Evolutionary conservation across 2,797 vertebrate species (phyloP).

Genomic region (Chelonia mydas): DNA sequence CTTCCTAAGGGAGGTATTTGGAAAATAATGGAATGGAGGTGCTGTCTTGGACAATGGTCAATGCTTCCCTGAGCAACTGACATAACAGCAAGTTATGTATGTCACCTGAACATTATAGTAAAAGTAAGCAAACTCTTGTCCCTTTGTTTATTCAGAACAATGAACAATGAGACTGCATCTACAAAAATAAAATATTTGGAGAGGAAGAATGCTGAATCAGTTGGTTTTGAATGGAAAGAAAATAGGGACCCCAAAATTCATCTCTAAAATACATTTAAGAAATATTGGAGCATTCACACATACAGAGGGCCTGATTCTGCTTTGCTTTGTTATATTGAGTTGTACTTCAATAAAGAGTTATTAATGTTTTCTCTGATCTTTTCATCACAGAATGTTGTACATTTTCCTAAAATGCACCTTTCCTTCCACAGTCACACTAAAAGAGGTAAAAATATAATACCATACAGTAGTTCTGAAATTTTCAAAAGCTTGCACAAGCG

Average conservation of each 20-base stretch:
- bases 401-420: neutral
- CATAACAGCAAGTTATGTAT: neutral
- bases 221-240: neutral
- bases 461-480: neutral
- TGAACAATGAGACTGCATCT: neutral
- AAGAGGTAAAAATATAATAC: neutral
- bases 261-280: neutral
- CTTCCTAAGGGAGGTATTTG: neutral
- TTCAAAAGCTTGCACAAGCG: too few relatives aligned
- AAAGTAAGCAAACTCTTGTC: neutral
- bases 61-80: neutral
- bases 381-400: neutral
- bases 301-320: neutral
- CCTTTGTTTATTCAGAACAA: neutral
- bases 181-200: neutral
- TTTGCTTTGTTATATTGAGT: neutral
- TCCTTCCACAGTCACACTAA: neutral
- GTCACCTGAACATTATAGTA: neutral
- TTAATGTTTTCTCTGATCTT: neutral
- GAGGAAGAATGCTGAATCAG: neutral
- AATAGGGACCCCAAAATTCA: neutral
- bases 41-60: neutral
- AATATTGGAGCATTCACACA: neutral
- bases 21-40: neutral
- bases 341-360: neutral